A percentile compares a stretch with the other conserved stretches of the same genome.
Conservation (phyloP, 2,888 invertebrate species). For the Margaritifera margaritifera region DNA sequence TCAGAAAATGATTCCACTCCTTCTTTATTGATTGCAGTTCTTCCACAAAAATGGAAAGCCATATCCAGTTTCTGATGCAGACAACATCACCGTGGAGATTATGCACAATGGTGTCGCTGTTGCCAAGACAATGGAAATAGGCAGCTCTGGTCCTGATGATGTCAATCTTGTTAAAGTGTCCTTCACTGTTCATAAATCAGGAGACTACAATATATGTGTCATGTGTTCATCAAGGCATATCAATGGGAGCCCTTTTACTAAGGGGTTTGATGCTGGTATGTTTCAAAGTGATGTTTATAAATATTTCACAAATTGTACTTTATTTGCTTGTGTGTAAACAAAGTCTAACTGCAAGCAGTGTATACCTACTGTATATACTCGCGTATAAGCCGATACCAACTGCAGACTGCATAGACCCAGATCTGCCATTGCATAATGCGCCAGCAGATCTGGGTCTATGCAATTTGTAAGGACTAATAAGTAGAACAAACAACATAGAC, state of each 20-base stretch:
- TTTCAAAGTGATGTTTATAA: neutral
- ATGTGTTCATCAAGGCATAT: slow-evolving; percentile 85
- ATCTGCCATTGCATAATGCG: no score
- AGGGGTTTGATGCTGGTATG: slow-evolving; percentile 83
- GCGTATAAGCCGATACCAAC: no score
- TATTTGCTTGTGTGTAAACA: no score
- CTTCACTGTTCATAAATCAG: slow-evolving; percentile 93
- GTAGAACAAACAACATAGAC: no score
- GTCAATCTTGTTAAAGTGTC: slow-evolving; percentile 91
- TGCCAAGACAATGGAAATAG: slow-evolving; percentile 89
- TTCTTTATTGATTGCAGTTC: slow-evolving; percentile 48
- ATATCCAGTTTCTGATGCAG: slow-evolving; percentile 90
- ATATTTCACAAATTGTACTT: neutral
- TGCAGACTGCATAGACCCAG: no score
- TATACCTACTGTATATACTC: no score
- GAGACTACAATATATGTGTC: slow-evolving; percentile 89
- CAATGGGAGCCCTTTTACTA: slow-evolving; percentile 88
- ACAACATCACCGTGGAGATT: slow-evolving; percentile 90
- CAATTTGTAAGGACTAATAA: no score
- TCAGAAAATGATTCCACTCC: slow-evolving; percentile 2
- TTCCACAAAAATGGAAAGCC: slow-evolving; percentile 85
- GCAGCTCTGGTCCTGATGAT: slow-evolving; percentile 87
- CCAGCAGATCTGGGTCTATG: no score
- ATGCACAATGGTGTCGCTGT: slow-evolving; percentile 87
- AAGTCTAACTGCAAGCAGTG: no score